Evolutionary conservation across 1,140 invertebrate genomes (phyloP).

Genomic region (Diorhabda carinulata): DNA sequence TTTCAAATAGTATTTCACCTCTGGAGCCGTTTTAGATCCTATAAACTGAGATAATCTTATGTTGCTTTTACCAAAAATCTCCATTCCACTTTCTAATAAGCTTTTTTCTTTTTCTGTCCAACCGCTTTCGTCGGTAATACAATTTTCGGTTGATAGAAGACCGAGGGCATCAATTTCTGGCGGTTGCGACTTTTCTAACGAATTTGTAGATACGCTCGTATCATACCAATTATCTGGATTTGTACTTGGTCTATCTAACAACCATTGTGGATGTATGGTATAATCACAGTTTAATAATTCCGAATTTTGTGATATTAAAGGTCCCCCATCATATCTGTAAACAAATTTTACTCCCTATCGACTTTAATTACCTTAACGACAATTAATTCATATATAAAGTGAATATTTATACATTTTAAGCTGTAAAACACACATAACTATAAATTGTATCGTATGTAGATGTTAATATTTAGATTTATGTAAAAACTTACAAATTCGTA

Average conservation of each 20-base stretch:
- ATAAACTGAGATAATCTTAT: conserved; percentile 60
- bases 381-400: neutral
- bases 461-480: neutral
- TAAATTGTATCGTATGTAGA: neutral
- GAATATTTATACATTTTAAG: neutral
- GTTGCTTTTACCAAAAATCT: conserved; percentile 61
- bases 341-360: conserved; percentile 44
- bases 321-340: conserved; percentile 22
- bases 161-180: conserved; percentile 26
- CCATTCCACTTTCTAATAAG: conserved; percentile 57
- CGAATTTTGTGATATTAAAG: conserved; percentile 52
- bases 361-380: conserved; percentile 14
- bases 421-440: neutral
- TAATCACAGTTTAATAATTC: conserved; percentile 57
- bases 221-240: conserved; percentile 48
- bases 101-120: conserved; percentile 58
- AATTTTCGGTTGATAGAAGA: conserved; percentile 38
- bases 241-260: conserved; percentile 56
- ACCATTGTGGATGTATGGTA: conserved; percentile 63
- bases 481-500: conserved; percentile 37
- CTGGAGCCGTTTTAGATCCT: conserved; percentile 58
- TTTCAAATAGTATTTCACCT: conserved; percentile 58
- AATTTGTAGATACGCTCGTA: conserved; percentile 14
- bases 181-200: conserved; percentile 18
- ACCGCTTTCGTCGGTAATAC: conserved; percentile 44